phyloP scores from a whole-genome alignment of 1,140 invertebrate species.

The Bombus polaris region DNA sequence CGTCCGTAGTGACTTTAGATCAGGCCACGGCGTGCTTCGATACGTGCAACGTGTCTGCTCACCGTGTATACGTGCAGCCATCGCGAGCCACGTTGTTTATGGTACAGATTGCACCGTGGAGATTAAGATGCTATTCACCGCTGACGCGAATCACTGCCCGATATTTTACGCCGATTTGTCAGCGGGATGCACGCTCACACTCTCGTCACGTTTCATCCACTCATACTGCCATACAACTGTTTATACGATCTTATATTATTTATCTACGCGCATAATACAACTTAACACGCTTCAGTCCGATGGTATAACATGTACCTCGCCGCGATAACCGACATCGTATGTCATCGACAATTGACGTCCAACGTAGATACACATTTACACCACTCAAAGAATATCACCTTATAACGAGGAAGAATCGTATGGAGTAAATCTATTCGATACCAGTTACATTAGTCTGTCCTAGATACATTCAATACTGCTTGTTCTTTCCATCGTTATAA shows the following conservation, averaged over 20 bases:
- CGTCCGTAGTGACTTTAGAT: conserved; percentile 78
- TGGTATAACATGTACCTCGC: too few relatives aligned
- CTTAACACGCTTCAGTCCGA: too few relatives aligned
- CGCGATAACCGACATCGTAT: too few relatives aligned
- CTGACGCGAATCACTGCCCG: conserved; percentile 60
- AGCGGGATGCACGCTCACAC: neutral
- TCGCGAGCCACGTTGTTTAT: conserved; percentile 76
- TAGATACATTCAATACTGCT: too few relatives aligned
- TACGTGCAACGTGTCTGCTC: conserved; percentile 46
- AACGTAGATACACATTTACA: too few relatives aligned
- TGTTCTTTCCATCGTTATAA: too few relatives aligned
- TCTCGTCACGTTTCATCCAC: neutral
- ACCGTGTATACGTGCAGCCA: conserved; percentile 32
- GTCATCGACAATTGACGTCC: too few relatives aligned
- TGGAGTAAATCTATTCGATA: too few relatives aligned
- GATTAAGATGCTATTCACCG: conserved; percentile 78
- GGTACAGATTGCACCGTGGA: conserved; percentile 70
- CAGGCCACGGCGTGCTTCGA: conserved; percentile 60
- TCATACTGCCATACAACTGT: neutral
- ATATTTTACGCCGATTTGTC: conserved; percentile 46
- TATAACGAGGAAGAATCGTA: too few relatives aligned
- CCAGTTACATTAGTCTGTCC: too few relatives aligned
- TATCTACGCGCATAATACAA: too few relatives aligned
- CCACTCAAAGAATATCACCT: too few relatives aligned
- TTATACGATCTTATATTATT: neutral